Percentiles rank a stretch among this genome's conserved stretches.
Evolutionary conservation across 2,113 vertebrate species (phyloP).

Genomic region (Neotoma lepida): DNA sequence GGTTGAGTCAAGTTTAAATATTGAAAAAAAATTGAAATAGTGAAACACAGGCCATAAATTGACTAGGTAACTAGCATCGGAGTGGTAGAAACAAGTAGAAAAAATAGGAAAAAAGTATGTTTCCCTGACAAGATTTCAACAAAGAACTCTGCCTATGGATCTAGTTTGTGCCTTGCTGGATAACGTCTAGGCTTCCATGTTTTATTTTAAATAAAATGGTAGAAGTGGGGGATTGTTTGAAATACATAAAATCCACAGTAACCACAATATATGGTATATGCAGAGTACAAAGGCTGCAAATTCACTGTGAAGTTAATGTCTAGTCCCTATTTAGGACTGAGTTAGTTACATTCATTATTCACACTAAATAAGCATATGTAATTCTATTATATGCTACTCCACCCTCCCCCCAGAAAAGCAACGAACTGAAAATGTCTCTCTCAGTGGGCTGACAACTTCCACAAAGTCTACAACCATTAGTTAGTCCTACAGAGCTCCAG

Average conservation of each 20-base stretch:
- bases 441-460: constrained; percentile 19
- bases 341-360: constrained; percentile 61
- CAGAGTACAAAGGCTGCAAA: not conserved
- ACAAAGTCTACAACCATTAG: not conserved
- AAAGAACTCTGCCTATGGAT: not conserved
- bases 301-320: constrained; percentile 42
- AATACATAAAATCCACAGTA: constrained; percentile 16
- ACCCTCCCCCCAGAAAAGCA: not conserved
- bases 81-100: constrained; percentile 5
- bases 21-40: constrained; percentile 43
- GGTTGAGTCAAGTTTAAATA: not conserved
- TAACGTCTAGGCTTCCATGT: not conserved
- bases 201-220: constrained; percentile 56
- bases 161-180: not conserved
- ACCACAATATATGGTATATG: not conserved
- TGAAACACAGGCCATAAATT: not conserved
- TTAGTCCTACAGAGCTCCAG: not conserved
- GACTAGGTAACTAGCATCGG: constrained; percentile 5
- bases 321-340: constrained; percentile 7
- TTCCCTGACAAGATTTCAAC: constrained; percentile 37
- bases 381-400: constrained; percentile 35
- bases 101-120: not conserved
- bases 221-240: not conserved
- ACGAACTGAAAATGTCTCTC: constrained; percentile 41
- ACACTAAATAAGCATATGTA: constrained; percentile 52